Base-by-base conservation (phyloP, 1,140 invertebrate species). In the Teleopsis dalmanni region DNA sequence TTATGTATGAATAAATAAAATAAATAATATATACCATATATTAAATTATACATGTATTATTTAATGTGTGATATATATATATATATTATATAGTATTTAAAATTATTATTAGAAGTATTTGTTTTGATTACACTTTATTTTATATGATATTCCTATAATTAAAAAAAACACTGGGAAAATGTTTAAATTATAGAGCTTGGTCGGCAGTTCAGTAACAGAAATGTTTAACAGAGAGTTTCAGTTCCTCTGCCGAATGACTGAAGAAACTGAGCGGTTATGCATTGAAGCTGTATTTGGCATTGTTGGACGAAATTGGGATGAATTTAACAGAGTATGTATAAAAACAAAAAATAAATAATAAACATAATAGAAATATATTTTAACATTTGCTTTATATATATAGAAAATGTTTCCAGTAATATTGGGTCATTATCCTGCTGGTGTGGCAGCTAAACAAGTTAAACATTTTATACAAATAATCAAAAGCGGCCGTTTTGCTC, bases 341-440 rank as follows among this genome's bases (percentile, higher is more conserved):
- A 50, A 78, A 38, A 3, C 3, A 4, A 13, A 0, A 4, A 38
- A 38, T 7, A 37, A n/a, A n/a, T n/a, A n/a, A n/a, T n/a, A n/a
- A n/a, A 11, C 29, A 21, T 43, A 26, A 33, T 21, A 21, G 11
- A 44, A 43, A 29, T 26, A n/a, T 27, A 19, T 23, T 14, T 7
- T 14, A 27, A 8, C 2, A 16, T 43, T 43, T 21, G 35, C 35
- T 4, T 37, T 19, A 37, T 19, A 37, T 18, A 18, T 56, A 1
- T 8, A 68, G 75, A 81, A 80, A 33, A 78, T 83, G 60, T 63
- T 87, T 4, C 79, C 85, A 0, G 81, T 89, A 0, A 82, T 91
- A 44, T 72, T 85, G 38, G 77, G 79, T 1, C 87, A 92, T 57
- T 76, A 79, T 48, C 90, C 68, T 2, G 67, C 67, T 0, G 68